Evolutionary conservation across 1,140 invertebrate genomes (phyloP), one percentile per base, ranked within the genome.

Genomic region (Elysia chlorotica): DNA sequence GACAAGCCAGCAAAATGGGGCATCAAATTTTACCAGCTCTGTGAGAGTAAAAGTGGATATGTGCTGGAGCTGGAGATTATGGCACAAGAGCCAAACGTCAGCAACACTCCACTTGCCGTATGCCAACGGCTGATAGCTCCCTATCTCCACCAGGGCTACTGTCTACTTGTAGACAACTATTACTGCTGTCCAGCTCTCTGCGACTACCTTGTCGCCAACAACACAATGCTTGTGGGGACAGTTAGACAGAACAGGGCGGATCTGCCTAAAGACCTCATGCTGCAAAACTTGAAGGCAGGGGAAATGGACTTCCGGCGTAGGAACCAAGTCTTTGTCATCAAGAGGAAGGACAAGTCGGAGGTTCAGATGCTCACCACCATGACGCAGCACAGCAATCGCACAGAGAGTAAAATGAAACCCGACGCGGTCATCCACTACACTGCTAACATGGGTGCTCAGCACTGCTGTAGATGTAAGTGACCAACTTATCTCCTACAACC

Each of bases 1-100:
- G 68, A 77, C 30, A 79, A 79, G 38, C 78, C 76, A 2, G 57
- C 62, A 3, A 75, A 76, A 41, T 75, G 76, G 78, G 76, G 78
- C 1, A 54, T 78, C 31, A 78, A 78, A 28, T 41, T 59, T 0
- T 74, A 53, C 23, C 37, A 59, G 48, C 36, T 76, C 0, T 73
- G 70, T 62, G 74, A 76, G 4, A 59, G 48, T n/a, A 10, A 37
- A 4, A n/a, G 25, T 21, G 62, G 70, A 1, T 73, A 76, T 31
- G 72, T 76, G 1, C 30, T 2, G 1, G 30, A 61, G 3, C 36
- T 65, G 23, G 63, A 76, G 48, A 41, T 76, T 14, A 67, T 56
- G 17, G 25, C 28, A 23, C 41, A 6, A 1, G 54, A 67, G n/a
- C 28, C 41, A 3, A 21, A 23, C n/a, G 0, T 69, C 25, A 69